Conservation (phyloP, 2,113 vertebrate species). For the Tor tambroides region DNA sequence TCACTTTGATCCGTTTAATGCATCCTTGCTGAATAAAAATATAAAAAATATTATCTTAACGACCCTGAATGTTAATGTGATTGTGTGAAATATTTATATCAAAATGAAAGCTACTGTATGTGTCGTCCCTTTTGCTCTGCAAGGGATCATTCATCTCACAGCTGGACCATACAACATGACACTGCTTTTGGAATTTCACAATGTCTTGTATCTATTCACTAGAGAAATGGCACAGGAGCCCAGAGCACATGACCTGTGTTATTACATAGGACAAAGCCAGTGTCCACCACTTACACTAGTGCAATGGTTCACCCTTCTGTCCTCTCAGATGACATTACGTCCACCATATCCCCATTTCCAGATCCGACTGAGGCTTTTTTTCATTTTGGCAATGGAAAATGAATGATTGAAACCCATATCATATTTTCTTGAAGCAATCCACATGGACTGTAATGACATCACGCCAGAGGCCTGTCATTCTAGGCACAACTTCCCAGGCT, state of each 20-base stretch:
- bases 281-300: neutral
- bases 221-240: neutral
- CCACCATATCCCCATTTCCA: neutral
- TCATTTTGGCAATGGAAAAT: slow-evolving; percentile 4
- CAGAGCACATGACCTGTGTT: neutral
- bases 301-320: neutral
- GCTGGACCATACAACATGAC: neutral
- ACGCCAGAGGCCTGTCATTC: slow-evolving; percentile 31
- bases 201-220: neutral
- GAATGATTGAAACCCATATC: slow-evolving; percentile 19
- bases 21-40: neutral
- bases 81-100: neutral
- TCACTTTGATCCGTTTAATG: neutral
- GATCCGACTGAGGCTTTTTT: neutral
- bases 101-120: neutral
- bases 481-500: neutral
- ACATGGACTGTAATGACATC: slow-evolving; percentile 23
- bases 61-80: neutral
- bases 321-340: neutral
- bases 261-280: slow-evolving; percentile 4
- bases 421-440: slow-evolving; percentile 25
- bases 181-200: neutral
- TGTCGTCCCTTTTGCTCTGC: neutral
- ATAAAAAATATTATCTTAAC: neutral
- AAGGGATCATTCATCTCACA: slow-evolving; percentile 5